Percentiles rank a stretch among this genome's conserved stretches.
Evolutionary conservation across 1,140 invertebrate species (phyloP).

Genomic region (Parasteatoda tepidariorum): DNA sequence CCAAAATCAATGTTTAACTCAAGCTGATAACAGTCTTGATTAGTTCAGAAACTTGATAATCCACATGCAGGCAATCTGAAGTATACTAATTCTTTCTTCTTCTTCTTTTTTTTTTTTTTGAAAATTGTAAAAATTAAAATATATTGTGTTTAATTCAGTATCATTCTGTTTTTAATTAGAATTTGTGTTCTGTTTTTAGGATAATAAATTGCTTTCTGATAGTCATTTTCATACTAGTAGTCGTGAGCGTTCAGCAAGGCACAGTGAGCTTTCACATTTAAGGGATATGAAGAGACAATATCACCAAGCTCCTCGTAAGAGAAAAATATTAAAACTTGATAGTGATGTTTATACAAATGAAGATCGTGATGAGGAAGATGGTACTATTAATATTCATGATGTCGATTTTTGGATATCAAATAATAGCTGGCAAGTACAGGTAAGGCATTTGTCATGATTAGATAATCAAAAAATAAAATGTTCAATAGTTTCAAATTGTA

Average conservation of each 20-base stretch:
- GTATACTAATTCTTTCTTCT: no score
- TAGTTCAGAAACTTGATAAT: no score
- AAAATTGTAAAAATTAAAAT: no score
- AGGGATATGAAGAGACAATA: conserved; percentile 80
- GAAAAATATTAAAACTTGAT: conserved; percentile 77
- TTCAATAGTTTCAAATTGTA: neutral
- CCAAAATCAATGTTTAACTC: no score
- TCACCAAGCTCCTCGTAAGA: conserved; percentile 76
- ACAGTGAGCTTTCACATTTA: conserved; percentile 89
- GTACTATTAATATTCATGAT: conserved; percentile 84
- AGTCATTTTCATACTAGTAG: conserved; percentile 69
- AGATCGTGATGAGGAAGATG: conserved; percentile 70
- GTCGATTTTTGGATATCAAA: conserved; percentile 76
- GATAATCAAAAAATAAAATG: neutral
- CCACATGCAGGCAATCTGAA: no score
- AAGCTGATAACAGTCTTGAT: no score
- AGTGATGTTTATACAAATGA: conserved; percentile 72
- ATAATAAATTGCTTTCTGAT: conserved; percentile 39
- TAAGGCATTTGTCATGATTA: neutral
- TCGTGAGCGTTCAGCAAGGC: conserved; percentile 80
- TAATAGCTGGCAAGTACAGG: conserved; percentile 64
- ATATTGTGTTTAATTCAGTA: no score
- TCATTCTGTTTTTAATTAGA: no score
- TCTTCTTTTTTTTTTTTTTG: no score
- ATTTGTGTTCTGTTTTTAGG: no score